These are phyloP conservation scores for Daboia siamensis DNA, from an alignment of 2,113 vertebrate species.

Conservation along the genomic window DNA sequence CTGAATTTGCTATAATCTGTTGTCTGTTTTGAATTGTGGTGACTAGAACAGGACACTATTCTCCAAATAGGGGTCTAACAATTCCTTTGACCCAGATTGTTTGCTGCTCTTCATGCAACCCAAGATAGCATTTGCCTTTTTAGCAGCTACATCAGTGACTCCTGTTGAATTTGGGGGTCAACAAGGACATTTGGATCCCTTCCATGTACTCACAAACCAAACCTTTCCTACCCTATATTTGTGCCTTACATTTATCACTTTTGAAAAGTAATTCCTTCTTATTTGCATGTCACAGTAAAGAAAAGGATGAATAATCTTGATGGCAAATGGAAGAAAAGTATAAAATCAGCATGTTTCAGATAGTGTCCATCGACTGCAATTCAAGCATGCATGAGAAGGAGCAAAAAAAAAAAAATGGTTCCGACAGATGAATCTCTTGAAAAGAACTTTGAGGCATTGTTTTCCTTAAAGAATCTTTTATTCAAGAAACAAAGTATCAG, in stretches of 20 bases:
- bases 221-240: background rate
- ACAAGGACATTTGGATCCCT: background rate
- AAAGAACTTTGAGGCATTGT: too few species aligned
- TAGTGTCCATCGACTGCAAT: background rate
- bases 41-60: background rate
- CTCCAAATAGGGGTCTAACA: background rate
- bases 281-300: background rate
- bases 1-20: background rate
- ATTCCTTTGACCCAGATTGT: background rate
- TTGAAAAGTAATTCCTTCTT: background rate
- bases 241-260: background rate
- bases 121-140: background rate
- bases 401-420: background rate
- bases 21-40: background rate
- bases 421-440: too few species aligned
- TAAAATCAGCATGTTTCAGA: background rate
- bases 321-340: background rate
- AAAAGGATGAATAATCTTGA: background rate
- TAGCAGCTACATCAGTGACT: background rate
- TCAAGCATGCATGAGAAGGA: background rate
- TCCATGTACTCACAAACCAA: background rate
- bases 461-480: too few species aligned
- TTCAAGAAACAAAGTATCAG: too few species aligned
- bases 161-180: background rate
- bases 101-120: background rate